A percentile compares a stretch with the other conserved stretches of the same genome.
These are phyloP conservation scores for Hormiphora californensis DNA, from an alignment of 37 sponge, comb jelly and placozoan genomes.

Conservation along the genomic window DNA sequence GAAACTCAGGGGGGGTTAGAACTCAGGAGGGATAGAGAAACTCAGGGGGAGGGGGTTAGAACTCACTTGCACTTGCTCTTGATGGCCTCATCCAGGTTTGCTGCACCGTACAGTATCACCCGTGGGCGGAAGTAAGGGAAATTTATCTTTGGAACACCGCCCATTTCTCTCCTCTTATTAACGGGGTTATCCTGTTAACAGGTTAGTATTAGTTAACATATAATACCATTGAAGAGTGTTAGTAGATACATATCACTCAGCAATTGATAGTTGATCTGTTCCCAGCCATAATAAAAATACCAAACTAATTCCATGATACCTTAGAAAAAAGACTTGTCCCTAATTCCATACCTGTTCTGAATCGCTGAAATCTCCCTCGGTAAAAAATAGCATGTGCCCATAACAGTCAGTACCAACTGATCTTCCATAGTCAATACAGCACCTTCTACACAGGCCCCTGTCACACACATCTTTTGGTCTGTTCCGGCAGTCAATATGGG, in stretches of 20 bases:
- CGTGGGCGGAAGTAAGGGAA: conserved; percentile 50
- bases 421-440: conserved; percentile 28
- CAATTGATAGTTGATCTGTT: no score
- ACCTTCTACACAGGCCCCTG: conserved; percentile 28
- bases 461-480: conserved; percentile 52
- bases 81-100: conserved; percentile 48
- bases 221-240: no score
- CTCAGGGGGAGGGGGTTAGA: no score
- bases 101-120: conserved; percentile 34
- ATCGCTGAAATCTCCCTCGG: conserved; percentile 50
- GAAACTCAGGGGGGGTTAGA: no score
- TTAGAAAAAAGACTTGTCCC: no score
- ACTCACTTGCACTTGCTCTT: conserved; percentile 49
- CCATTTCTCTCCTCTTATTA: conserved; percentile 17
- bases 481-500: no score
- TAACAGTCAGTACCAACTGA: conserved; percentile 33
- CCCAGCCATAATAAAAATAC: no score
- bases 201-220: no score
- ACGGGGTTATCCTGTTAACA: conserved; percentile 38
- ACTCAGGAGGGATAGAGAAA: no score
- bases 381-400: conserved; percentile 50
- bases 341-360: not conserved
- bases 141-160: conserved; percentile 41
- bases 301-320: no score
- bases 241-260: no score